These are phyloP conservation scores for Osmerus mordax DNA, from an alignment of 2,113 vertebrate species.

Conservation along the genomic window DNA sequence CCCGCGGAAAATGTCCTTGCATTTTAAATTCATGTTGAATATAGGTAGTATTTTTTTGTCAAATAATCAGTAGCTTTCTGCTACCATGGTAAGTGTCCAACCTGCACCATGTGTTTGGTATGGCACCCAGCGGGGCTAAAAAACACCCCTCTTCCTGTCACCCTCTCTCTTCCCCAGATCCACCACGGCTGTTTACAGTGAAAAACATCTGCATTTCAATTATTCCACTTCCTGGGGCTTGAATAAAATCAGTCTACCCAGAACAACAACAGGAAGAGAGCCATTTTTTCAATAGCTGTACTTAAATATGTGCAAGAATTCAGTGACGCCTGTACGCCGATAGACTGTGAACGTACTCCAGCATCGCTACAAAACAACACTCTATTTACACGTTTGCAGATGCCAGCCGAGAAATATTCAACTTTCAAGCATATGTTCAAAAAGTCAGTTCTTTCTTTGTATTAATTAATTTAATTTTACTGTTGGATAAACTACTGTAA, in stretches of 20 bases:
- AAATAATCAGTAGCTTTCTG: background rate
- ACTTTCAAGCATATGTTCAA: constrained; percentile 3
- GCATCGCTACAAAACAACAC: constrained; percentile 41
- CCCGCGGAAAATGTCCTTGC: constrained; percentile 49
- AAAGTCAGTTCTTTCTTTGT: no score
- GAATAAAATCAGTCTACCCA: constrained; percentile 73
- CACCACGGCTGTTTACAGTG: constrained; percentile 70
- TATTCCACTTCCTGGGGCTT: constrained; percentile 76
- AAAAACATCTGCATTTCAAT: constrained; percentile 81
- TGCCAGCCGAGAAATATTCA: constrained; percentile 18
- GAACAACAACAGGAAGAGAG: constrained; percentile 80
- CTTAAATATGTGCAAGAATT: constrained; percentile 68
- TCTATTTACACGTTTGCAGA: constrained; percentile 51
- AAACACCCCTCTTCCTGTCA: constrained; percentile 46
- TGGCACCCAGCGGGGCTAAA: constrained; percentile 20
- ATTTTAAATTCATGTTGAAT: constrained; percentile 54
- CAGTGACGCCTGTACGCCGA: constrained; percentile 51
- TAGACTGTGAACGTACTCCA: constrained; percentile 37
- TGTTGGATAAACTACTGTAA: background rate
- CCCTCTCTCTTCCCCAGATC: constrained; percentile 52
- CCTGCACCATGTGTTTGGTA: background rate
- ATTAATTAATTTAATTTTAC: background rate
- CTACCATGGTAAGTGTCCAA: background rate
- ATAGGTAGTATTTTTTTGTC: constrained; percentile 33
- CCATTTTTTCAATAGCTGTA: constrained; percentile 74